Base-by-base conservation (phyloP, 1,140 invertebrate species). In the Lepidostoma basale region DNA sequence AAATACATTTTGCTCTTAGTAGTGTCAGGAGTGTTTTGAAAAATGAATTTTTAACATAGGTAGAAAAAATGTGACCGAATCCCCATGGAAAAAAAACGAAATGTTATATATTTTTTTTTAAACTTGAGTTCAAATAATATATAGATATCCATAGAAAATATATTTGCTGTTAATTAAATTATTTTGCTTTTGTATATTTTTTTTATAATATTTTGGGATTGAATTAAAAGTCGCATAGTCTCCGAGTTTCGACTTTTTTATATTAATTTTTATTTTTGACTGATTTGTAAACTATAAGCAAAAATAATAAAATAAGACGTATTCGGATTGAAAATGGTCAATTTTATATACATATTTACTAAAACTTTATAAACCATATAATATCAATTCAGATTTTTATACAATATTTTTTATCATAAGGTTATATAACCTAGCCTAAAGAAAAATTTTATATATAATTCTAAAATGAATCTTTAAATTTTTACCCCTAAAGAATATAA, bases 151-250 rank as follows among this genome's bases (percentile, higher is more conserved):
- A n/a, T n/a, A n/a, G 10, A 36, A 36, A 2, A 36, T 36, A 5
- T 36, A 36, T n/a, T n/a, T n/a, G n/a, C n/a, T n/a, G n/a, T n/a
- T n/a, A 36, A 9, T 23, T 25, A n/a, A 25, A 22, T 22, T 23
- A 23, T 49, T 23, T 23, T 49, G 25, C 9, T 23, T 49, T 18
- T 49, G 45, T 23, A 49, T 49, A 49, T 49, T 49, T 49, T 49
- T 49, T 23, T 23, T 12, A 49, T 20, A 49, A 49, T 49, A n/a
- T 49, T 9, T 49, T 9, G 9, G 14, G 10, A 36, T 36, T 9
- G 10, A 12, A 3, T 36, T 5, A 36, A 36, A 12, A 36, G 2
- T 36, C 5, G 33, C 5, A 36, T 2, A 36, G 14, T 9, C 33
- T 36, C 10, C 9, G 2, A 36, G 14, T n/a, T 36, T 12, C 2